Evolutionary conservation across 2,113 vertebrate species (phyloP), one percentile per base, ranked within the genome.

Genomic region (Phalacrocorax carbo): DNA sequence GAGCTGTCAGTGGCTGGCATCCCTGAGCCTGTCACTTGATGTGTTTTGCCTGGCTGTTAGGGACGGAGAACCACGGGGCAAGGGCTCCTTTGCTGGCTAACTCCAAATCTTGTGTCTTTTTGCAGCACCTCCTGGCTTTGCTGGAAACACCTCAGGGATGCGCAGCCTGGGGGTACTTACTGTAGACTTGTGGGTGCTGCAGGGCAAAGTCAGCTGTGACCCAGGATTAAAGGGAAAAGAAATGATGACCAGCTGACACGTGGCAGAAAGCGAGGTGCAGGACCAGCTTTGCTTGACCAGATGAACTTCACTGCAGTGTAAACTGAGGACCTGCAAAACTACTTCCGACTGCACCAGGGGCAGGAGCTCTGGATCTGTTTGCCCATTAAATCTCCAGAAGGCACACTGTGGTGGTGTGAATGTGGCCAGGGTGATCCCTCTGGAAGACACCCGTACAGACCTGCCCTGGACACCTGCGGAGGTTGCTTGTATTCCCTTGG

Each of bases 101-200:
- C 51, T 79, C 51, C 32, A n/a, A 18, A 82, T 44, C 29, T 55
- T 13, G 7, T 30, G 26, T 38, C n/a, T 78, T 89, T 79, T 48
- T 73, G 57, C 46, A 66, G 34, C 34, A 27, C 6, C 2, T 2
- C 25, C 22, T 75, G 72, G 29, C 49, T 93, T 61, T 58, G 36
- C 25, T 64, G 83, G 64, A 52, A 64, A 23, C 42, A 38, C 18
- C 0, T 1, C 20, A 34, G 51, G 30, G 61, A 86, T 60, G 40
- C 0, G 0, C 17, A 82, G n/a, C 66, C 73, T 2, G 1, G 23
- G 30, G 32, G 2, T 78, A 36, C 69, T 84, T 42, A 7, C 29
- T 64, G 30, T 15, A 36, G 66, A 6, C 18, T 6, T 46, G 60
- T 46, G 73, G 48, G n/a, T 54, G 51, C 77, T n/a, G 23, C 19